Base-by-base conservation (phyloP, 1,140 invertebrate species). In the Ptiloglossa arizonensis region DNA sequence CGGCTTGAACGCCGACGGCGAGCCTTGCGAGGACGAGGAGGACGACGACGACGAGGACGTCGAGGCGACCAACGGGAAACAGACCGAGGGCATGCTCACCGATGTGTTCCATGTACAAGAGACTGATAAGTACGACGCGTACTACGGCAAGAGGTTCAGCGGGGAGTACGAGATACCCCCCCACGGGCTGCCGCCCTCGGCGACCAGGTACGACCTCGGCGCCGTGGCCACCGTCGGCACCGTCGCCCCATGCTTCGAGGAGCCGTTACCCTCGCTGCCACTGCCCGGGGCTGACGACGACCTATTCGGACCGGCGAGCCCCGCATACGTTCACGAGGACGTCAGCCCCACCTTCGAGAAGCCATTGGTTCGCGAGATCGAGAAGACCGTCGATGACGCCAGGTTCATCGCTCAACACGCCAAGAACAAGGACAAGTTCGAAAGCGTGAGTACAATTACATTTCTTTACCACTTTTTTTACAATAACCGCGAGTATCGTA, bases 321-420 rank as follows among this genome's bases (percentile, higher is more conserved):
- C 93, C 41, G 92, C 92, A 52, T 93, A 93, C 81, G 91, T 91
- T 60, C 91, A 92, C 79, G 94, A 94, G 80, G 96, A 96, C 87
- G 93, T 94, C 71, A 97, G 96, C 93, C 96, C 96, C 32, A 96
- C 96, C 77, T 96, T 96, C 89, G 96, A 96, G 87, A 96, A 95
- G 90, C 95, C 96, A 64, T 87, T 93, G 83, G 93, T 96, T 67
- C 94, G 95, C 87, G 96, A 96, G 90, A 96, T 97, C 94, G 97
- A 97, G 92, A 97, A 97, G 89, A 97, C 97, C 85, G 96, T 98
- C 89, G 96, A 97, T 90, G 97, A 97, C 82, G 96, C 97, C 57
- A 95, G 96, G 90, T 98, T 98, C 92, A 98, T 98, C 93, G 97
- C 97, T 90, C 97, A 98, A 92, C 97, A 98, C 91, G 97, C 97